phyloP scores from a whole-genome alignment of 1,140 invertebrate genomes.

The Pseudomyrmex pallidus region DNA sequence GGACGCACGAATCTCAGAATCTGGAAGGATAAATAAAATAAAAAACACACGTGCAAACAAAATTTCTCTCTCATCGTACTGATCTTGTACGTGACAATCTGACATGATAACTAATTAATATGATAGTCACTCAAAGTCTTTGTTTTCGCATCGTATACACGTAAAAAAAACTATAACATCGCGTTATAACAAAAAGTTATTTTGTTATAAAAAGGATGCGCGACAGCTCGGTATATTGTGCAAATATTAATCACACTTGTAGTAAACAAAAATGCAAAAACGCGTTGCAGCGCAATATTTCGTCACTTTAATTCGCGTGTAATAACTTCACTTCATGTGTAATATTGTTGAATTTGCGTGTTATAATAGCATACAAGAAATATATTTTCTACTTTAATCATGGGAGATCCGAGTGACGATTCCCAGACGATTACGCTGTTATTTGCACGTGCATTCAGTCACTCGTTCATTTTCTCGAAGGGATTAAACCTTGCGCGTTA shows the following conservation, averaged over 20 bases:
- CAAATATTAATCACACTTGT: too few species aligned
- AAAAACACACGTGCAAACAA: background rate
- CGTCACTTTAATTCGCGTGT: too few species aligned
- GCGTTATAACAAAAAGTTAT: background rate
- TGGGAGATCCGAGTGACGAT: slow-evolving; percentile 22
- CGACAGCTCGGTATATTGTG: too few species aligned
- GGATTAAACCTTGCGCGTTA: slow-evolving; percentile 24
- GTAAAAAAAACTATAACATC: background rate
- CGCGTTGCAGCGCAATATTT: too few species aligned
- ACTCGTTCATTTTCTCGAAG: background rate
- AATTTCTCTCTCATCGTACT: background rate
- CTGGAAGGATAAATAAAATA: slow-evolving; percentile 72
- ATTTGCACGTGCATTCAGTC: slow-evolving; percentile 24
- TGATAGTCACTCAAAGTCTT: background rate
- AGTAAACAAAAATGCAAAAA: too few species aligned
- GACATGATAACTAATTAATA: background rate
- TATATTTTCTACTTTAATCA: background rate
- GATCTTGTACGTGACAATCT: background rate
- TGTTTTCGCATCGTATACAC: background rate
- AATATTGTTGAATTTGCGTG: background rate
- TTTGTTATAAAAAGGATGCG: too few species aligned
- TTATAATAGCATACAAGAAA: background rate
- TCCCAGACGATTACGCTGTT: slow-evolving; percentile 26
- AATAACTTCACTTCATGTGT: too few species aligned
- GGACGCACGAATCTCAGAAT: slow-evolving; percentile 68